Percentiles rank a stretch among this genome's conserved stretches.
phyloP scores from a whole-genome alignment of 2,888 invertebrate genomes.

The Laothoe populi region DNA sequence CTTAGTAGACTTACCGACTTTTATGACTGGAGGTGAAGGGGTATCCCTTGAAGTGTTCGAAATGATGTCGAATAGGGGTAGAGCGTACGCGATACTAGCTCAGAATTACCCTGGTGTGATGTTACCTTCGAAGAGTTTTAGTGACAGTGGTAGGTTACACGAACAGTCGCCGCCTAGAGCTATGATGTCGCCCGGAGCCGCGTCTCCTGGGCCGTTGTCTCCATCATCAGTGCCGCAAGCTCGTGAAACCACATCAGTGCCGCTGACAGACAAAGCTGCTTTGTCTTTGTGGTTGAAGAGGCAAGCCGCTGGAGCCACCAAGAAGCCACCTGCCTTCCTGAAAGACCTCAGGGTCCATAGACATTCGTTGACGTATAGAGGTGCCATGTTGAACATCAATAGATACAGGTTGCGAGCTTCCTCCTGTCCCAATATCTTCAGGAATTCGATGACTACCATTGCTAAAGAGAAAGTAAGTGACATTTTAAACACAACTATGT shows the following conservation, averaged over 20 bases:
- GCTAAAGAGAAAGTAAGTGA: slow-evolving; percentile 88
- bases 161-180: slow-evolving; percentile 70
- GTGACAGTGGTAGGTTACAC: slow-evolving; percentile 83
- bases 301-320: slow-evolving; percentile 72
- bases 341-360: slow-evolving; percentile 90
- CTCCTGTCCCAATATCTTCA: slow-evolving; percentile 95
- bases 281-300: slow-evolving; percentile 84
- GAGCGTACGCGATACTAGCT: slow-evolving; percentile 89
- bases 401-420: slow-evolving; percentile 92
- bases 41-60: slow-evolving; percentile 91
- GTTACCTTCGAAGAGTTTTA: slow-evolving; percentile 89
- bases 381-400: slow-evolving; percentile 94
- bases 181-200: slow-evolving; percentile 58
- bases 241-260: slow-evolving; percentile 50
- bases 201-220: slow-evolving; percentile 58
- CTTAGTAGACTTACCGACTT: slow-evolving; percentile 94
- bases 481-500: neutral
- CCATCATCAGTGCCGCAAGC: slow-evolving; percentile 54
- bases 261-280: slow-evolving; percentile 74
- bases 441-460: slow-evolving; percentile 93
- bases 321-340: slow-evolving; percentile 87
- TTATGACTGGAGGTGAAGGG: slow-evolving; percentile 90
- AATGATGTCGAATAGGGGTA: slow-evolving; percentile 87
- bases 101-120: slow-evolving; percentile 91
- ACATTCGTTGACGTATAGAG: slow-evolving; percentile 92